Evolutionary conservation across 2,797 vertebrate species (phyloP), one percentile per base, ranked within the genome.

Genomic region (Xerus rutilus): DNA sequence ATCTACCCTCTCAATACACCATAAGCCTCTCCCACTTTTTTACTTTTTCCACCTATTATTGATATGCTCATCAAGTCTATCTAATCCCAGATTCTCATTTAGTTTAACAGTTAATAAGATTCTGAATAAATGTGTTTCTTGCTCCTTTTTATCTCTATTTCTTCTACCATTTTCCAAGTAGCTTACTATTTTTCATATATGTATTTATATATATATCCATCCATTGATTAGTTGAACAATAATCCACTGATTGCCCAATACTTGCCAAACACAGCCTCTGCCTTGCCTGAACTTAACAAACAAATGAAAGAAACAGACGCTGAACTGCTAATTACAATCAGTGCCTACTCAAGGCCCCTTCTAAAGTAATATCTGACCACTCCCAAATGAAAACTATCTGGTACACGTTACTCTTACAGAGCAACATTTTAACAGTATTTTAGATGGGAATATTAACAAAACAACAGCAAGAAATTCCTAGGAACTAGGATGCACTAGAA

Each of bases 281-380:
- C 54, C 15, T 93, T 86, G 10, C 84, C 67, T 94, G 67, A 85
- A 9, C 4, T 87, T 84, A 14, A 43, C 45, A n/a, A 15, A 95
- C 62, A 89, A 82, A n/a, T 32, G 72, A 45, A 79, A 74, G 39
- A 91, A 97, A 87, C 23, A 82, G n/a, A 62, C 45, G 74, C 65
- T 76, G 45, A 83, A 74, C 32, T 62, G 35, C 49, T 84, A 25
- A n/a, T 79, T 84, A 62, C 18, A 72, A 20, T n/a, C 30, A 23
- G 17, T 43, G 0, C 15, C 52, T 86, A n/a, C 35, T 78, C 39
- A 12, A 7, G 20, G 11, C 45, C 30, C 47, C 35, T 84, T 82
- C 70, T 79, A 72, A 70, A 65, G 13, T 73, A 84, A 35, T 30
- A 62, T 25, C 59, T 62, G 59, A 62, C 59, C 59, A 62, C 23